These are phyloP conservation scores for Eristalis intricaria DNA, from an alignment of 2,888 invertebrate species.

Conservation along the genomic window DNA sequence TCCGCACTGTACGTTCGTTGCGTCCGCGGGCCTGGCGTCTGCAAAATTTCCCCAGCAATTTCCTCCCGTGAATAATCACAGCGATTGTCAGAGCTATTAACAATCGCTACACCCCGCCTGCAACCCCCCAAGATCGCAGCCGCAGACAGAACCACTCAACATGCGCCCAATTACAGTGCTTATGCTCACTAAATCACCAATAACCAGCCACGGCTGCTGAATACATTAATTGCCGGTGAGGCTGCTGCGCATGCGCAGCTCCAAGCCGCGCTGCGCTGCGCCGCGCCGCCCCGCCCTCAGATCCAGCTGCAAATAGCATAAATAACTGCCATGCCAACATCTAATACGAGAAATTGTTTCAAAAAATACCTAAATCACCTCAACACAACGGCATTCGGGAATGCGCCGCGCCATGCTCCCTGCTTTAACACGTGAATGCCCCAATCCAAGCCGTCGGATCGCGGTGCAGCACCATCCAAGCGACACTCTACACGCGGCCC, in stretches of 20 bases:
- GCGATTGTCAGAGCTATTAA: conserved; percentile 23
- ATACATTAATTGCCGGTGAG: conserved; percentile 46
- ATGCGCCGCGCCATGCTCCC: conserved; percentile 53
- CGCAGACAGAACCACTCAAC: conserved; percentile 48
- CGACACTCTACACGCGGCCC: conserved; percentile 53
- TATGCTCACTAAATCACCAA: conserved; percentile 57
- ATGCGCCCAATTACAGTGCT: conserved; percentile 45
- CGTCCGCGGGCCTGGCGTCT: too few relatives aligned
- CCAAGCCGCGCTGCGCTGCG: background rate
- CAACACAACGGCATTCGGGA: conserved; percentile 40
- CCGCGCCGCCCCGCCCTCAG: conserved; percentile 2
- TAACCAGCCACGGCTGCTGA: conserved; percentile 43
- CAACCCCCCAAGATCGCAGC: conserved; percentile 40
- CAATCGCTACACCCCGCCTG: conserved; percentile 29
- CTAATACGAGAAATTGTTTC: conserved; percentile 44
- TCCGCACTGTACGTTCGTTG: background rate
- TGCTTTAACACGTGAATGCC: conserved; percentile 32
- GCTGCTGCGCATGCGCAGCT: conserved; percentile 28
- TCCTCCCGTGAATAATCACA: background rate
- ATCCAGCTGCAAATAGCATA: conserved; percentile 45
- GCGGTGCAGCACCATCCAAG: conserved; percentile 32
- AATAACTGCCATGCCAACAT: conserved; percentile 64
- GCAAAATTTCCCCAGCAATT: background rate
- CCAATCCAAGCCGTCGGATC: conserved; percentile 27
- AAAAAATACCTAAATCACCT: conserved; percentile 46